Conservation (phyloP, 2,888 invertebrate genomes). For the Saturnia pavonia region DNA sequence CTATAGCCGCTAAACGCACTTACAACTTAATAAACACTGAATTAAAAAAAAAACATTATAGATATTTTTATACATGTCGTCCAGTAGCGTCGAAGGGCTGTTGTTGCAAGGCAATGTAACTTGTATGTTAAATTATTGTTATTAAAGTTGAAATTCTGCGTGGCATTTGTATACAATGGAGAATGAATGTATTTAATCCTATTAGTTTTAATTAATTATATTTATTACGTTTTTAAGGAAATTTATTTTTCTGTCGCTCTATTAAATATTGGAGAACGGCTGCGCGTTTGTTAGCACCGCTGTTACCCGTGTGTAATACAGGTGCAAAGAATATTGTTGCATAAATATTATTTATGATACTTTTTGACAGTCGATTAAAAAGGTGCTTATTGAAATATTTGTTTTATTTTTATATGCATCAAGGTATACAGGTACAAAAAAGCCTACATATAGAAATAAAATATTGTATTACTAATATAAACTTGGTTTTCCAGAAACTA, state of each 20-base stretch:
- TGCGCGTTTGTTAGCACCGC: conserved; percentile 60
- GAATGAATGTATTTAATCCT: conserved; percentile 76
- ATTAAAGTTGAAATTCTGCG: conserved; percentile 20
- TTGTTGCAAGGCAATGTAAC: conserved; percentile 25
- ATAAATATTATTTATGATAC: conserved; percentile 70
- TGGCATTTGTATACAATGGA: conserved; percentile 48
- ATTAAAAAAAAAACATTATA: conserved; percentile 35
- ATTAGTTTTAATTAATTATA: conserved; percentile 63
- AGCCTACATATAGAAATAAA: too few species aligned
- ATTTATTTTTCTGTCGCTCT: conserved; percentile 57
- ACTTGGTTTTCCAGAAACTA: too few species aligned
- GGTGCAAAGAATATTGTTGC: conserved; percentile 62
- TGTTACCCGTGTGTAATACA: conserved; percentile 50
- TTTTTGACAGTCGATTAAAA: conserved; percentile 77
- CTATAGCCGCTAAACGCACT: conserved; percentile 46
- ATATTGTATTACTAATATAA: too few species aligned
- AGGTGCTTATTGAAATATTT: conserved; percentile 70
- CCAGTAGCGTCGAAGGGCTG: conserved; percentile 35
- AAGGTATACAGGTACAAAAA: too few species aligned
- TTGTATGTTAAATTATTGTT: conserved; percentile 21
- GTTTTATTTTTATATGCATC: conserved; percentile 38
- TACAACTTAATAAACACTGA: conserved; percentile 18
- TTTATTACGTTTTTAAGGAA: conserved; percentile 64
- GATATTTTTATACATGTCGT: conserved; percentile 45
- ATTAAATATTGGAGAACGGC: conserved; percentile 54